Base-by-base conservation (phyloP, 2,888 invertebrate species). In the Pseudanteris insignis region DNA sequence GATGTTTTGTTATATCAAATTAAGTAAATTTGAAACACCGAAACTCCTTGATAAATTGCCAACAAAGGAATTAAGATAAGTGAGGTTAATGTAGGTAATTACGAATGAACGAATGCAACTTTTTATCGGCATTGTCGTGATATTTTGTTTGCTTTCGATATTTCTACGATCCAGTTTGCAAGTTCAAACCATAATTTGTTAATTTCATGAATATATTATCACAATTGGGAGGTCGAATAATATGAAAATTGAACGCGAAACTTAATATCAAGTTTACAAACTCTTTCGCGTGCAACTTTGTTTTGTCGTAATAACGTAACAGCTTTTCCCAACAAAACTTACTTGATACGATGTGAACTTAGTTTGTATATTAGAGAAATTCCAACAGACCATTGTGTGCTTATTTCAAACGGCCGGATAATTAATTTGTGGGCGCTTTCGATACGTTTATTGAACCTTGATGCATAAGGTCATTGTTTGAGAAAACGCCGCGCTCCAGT, bases 301-400 rank as follows among this genome's bases (percentile, higher is more conserved):
- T 61, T 55, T 61, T 55, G 61, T 55, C 46, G 55, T 50, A 55
- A 55, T 55, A 61, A 44, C 44, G 61, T 50, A 60, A 54, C 54
- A 60, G 60, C 53, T 60, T 60, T 54, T 48, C 60, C 41, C 43
- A 46, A 48, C 60, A 44, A 60, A 61, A 61, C 60, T 61, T 54
- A 38, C 15, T 44, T 48, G 54, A 48, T 38, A 54, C 38, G 47
- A 61, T 54, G 54, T 54, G 44, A 61, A 61, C 34, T 55, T 55
- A 37, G 50, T 54, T 61, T 50, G 40, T 36, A 44, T 61, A 55
- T 61, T 44, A 46, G 50, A 61, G 36, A 61, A 61, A 61, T 55
- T 55, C 47, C 50, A 44, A 30, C 34, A 28, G 9, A 40, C 25
- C 30, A 43, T 48, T 54, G 25, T 48, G 48, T 26, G 54, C 54